Percentiles rank a stretch among this genome's conserved stretches.
Conservation (phyloP, 2,888 invertebrate species). For the Agapetus fuscipes region DNA sequence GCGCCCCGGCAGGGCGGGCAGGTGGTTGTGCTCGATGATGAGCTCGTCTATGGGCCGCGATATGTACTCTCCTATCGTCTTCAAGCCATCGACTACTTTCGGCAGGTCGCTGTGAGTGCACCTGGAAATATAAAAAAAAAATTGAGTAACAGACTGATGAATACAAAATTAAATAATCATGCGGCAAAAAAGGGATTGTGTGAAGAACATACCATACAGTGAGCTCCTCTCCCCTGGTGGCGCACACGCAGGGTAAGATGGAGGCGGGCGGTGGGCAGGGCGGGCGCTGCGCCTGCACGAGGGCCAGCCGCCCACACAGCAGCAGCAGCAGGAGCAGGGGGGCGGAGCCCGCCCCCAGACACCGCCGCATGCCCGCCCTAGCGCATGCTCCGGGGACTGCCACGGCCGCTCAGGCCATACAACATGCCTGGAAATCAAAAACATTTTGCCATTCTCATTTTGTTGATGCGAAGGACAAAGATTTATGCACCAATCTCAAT, state of each 20-base stretch:
- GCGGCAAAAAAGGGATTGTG: no score
- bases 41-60: slow-evolving; percentile 71
- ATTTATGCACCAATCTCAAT: no score
- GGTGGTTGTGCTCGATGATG: slow-evolving; percentile 78
- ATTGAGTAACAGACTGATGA: no score
- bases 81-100: slow-evolving; percentile 64
- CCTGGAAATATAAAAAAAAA: slow-evolving; percentile 43
- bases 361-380: slow-evolving; percentile 1
- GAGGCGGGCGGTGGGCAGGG: slow-evolving; percentile 65
- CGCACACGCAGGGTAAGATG: slow-evolving; percentile 75
- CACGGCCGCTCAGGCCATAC: background rate
- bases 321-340: background rate
- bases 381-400: slow-evolving; percentile 1
- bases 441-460: no score
- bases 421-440: slow-evolving; percentile 10
- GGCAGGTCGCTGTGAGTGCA: slow-evolving; percentile 85
- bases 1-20: slow-evolving; percentile 76
- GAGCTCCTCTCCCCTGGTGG: slow-evolving; percentile 64
- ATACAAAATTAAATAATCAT: no score
- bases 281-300: slow-evolving; percentile 12
- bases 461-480: no score
- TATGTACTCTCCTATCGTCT: slow-evolving; percentile 56
- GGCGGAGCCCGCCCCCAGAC: background rate
- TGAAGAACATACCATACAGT: slow-evolving; percentile 94
- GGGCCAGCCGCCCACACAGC: slow-evolving; percentile 7